Evolutionary conservation across 2,113 vertebrate genomes (phyloP).

Genomic region (Esox niger): DNA sequence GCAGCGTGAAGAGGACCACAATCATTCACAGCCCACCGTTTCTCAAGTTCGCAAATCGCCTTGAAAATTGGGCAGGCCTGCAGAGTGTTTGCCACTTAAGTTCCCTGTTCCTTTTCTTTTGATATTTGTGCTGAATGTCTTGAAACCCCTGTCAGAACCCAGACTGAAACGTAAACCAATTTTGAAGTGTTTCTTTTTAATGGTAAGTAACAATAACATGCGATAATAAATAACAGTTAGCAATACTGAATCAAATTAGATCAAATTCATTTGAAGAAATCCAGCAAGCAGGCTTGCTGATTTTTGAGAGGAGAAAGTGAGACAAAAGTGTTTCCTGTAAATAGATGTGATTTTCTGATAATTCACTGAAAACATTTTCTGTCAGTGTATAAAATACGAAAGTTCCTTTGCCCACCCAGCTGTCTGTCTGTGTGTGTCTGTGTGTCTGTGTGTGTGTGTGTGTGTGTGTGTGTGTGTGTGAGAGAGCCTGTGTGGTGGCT

Average conservation of each 20-base stretch:
- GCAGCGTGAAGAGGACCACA: constrained; percentile 71
- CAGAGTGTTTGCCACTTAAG: constrained; percentile 71
- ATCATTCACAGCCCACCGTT: constrained; percentile 71
- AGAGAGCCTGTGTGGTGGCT: neutral
- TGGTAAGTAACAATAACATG: constrained; percentile 60
- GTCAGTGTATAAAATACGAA: constrained; percentile 1
- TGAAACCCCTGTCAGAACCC: constrained; percentile 62
- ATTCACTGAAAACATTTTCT: neutral
- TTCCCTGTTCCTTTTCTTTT: constrained; percentile 43
- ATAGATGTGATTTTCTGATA: neutral
- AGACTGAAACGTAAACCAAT: constrained; percentile 74
- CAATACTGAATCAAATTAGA: constrained; percentile 43
- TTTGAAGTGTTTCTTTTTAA: constrained; percentile 66
- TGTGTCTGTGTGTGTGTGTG: constrained; percentile 25
- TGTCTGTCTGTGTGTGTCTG: constrained; percentile 10
- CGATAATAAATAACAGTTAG: constrained; percentile 48
- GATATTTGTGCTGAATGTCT: constrained; percentile 35
- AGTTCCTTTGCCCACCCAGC: neutral
- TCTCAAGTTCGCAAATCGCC: constrained; percentile 76
- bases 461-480: constrained; percentile 40
- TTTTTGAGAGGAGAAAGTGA: constrained; percentile 21
- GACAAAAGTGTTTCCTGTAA: neutral
- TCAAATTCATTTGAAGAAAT: constrained; percentile 21
- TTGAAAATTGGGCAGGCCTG: constrained; percentile 76
- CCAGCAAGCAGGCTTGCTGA: constrained; percentile 4